Evolutionary conservation across 2,888 invertebrate genomes (phyloP).

Genomic region (Hypomecis atomaria): DNA sequence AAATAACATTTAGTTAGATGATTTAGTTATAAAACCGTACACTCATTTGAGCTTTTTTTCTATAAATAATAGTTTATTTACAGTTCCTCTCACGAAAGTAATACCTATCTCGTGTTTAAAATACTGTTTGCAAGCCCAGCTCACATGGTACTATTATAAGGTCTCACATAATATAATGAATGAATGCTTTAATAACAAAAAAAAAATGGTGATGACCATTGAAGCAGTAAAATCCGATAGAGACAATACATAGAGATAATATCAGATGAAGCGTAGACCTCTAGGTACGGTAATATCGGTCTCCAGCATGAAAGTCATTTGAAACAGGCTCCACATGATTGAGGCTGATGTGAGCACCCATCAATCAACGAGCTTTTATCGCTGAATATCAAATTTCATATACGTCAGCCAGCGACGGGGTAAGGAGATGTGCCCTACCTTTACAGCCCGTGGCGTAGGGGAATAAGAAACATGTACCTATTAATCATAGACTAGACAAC

Average conservation of each 20-base stretch:
- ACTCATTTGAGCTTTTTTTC: no score
- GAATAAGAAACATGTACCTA: background rate
- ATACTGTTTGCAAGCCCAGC: no score
- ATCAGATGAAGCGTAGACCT: no score
- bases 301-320: constrained; percentile 11
- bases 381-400: constrained; percentile 33
- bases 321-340: constrained; percentile 15
- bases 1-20: constrained; percentile 4
- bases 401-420: constrained; percentile 14
- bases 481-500: background rate
- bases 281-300: constrained; percentile 1
- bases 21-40: background rate
- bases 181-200: no score
- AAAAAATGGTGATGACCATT: no score
- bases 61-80: no score
- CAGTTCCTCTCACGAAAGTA: no score
- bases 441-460: background rate
- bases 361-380: constrained; percentile 35
- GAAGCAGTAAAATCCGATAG: no score
- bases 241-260: no score
- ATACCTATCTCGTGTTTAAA: no score
- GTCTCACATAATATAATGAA: no score
- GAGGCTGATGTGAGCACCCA: constrained; percentile 23
- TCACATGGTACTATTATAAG: no score
- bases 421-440: constrained; percentile 6